phyloP scores from a whole-genome alignment of 2,888 invertebrate species.

The Atherix ibis region DNA sequence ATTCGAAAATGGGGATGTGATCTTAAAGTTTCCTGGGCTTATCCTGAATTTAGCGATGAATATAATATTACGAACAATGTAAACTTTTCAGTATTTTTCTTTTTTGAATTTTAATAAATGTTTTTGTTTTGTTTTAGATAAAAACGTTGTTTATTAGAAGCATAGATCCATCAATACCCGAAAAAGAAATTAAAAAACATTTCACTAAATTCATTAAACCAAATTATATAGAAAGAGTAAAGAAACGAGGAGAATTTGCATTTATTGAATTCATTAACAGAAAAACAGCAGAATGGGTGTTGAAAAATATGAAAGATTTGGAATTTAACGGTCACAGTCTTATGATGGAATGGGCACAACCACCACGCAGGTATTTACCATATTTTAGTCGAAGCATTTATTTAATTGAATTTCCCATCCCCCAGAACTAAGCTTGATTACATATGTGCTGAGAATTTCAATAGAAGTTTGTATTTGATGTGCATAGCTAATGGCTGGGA shows the following conservation, averaged over 20 bases:
- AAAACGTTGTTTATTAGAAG: constrained; percentile 22
- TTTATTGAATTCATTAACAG: constrained; percentile 20
- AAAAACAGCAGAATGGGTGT: constrained; percentile 17
- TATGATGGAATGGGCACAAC: constrained; percentile 21
- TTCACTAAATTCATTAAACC: constrained; percentile 16
- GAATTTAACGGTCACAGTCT: constrained; percentile 15
- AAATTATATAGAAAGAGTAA: constrained; percentile 17
- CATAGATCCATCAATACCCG: constrained; percentile 19
- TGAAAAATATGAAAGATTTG: constrained; percentile 16
- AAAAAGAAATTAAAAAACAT: constrained; percentile 16
- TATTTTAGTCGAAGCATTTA: not conserved
- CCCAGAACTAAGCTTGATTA: not conserved
- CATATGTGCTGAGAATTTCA: constrained; percentile 20
- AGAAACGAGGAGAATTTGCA: constrained; percentile 19
- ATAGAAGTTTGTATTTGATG: constrained; percentile 19
- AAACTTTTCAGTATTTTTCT: not conserved
- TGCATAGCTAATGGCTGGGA: constrained; percentile 23
- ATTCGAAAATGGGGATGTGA: constrained; percentile 20
- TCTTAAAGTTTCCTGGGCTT: constrained; percentile 23
- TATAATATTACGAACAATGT: too few relatives aligned
- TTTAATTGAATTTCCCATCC: not conserved
- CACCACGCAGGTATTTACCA: constrained; percentile 17
- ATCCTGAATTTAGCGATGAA: constrained; percentile 14
- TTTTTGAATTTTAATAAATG: not conserved
- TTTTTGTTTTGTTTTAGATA: constrained; percentile 13